Evolutionary conservation across 1,140 invertebrate genomes (phyloP).

Genomic region (Euura lappo): DNA sequence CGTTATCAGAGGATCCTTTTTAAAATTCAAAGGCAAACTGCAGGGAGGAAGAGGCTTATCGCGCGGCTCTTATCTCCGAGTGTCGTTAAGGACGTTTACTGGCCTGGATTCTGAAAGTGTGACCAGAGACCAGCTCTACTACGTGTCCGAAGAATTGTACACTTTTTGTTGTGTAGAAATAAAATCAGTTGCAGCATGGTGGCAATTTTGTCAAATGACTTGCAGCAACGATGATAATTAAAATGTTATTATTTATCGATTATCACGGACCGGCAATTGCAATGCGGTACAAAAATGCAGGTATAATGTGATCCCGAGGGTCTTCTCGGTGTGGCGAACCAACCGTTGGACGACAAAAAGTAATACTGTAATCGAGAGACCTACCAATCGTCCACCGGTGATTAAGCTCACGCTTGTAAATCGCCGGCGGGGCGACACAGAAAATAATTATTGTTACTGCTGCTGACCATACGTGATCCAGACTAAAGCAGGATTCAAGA

Average conservation of each 20-base stretch:
- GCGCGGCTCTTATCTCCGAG: neutral
- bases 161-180: no score
- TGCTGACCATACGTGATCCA: neutral
- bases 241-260: neutral
- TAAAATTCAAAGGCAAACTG: neutral
- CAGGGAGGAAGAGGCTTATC: neutral
- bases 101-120: neutral
- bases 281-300: neutral
- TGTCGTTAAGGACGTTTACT: neutral
- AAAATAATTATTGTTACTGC: neutral
- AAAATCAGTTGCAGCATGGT: no score
- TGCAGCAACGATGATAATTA: no score
- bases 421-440: neutral
- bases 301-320: neutral
- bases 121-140: no score
- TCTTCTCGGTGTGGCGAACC: no score
- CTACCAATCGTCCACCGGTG: neutral
- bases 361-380: neutral
- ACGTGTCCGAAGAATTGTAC: no score
- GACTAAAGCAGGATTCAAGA: neutral
- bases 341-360: no score
- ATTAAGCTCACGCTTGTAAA: slow-evolving; percentile 2
- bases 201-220: no score
- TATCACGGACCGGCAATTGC: neutral
- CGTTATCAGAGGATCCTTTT: neutral